Base-by-base conservation (phyloP, 2,797 vertebrate genomes). In the Intellagama lesueurii region DNA sequence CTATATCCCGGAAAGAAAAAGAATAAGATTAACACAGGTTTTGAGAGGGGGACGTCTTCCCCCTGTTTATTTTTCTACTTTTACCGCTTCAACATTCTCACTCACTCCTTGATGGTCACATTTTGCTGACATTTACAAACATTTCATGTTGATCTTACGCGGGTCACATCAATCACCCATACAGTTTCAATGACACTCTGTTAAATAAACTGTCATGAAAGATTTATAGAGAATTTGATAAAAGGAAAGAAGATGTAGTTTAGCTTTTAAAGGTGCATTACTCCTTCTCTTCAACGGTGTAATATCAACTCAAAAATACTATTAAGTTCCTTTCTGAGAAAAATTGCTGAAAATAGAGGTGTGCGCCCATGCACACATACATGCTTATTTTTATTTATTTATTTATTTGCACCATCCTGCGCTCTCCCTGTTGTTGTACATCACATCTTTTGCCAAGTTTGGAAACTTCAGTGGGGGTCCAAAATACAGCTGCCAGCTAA, bases 141-240 rank as follows among this genome's bases (percentile, higher is more conserved):
- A 97, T 97, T 97, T 97, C 96, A 96, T 97, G 97, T 97, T 97
- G 97, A 97, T 97, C 95, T 96, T 96, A 96, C 96, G 94, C 86
- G 94, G 96, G 96, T 96, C 96, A 96, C 96, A 97, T 97, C 97
- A 97, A 97, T 97, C 97, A 97, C 96, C 95, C 95, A 93, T 97
- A 96, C 96, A 96, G 96, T 95, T 97, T 97, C 96, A 96, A 96
- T 97, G 97, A 97, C 97, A 97, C 97, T 97, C 97, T 97, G 96
- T 97, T 97, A 97, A 97, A 97, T 97, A 97, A 97, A 97, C 96
- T 97, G 96, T 97, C 97, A 97, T 97, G 95, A 97, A 97, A 97
- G 97, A 97, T 97, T 97, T 97, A 97, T 97, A 96, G 96, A 97
- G 97, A 97, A 97, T 97, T 97, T 97, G 96, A 97, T 97, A 97